Conservation (phyloP, 1,140 invertebrate species). For the Anastrepha ludens region DNA sequence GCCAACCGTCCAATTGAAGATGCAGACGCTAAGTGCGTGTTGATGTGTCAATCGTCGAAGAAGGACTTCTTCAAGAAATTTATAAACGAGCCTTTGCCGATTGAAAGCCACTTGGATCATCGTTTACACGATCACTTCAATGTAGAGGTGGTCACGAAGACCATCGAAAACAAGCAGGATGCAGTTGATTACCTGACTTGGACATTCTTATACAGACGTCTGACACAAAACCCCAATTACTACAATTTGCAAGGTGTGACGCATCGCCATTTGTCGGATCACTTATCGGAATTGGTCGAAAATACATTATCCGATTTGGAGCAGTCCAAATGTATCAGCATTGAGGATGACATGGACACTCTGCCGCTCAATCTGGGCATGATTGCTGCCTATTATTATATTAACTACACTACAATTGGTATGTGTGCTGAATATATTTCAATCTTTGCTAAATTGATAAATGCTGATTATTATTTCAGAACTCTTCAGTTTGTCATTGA, state of each 20-base stretch:
- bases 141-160: constrained; percentile 99
- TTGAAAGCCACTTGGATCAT: constrained; percentile 98
- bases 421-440: constrained; percentile 61
- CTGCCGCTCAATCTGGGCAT: constrained; percentile 98
- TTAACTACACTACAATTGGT: constrained; percentile 99
- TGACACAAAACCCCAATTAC: constrained; percentile 99
- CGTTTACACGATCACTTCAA: constrained; percentile 99
- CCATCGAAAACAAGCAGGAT: constrained; percentile 99
- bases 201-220: constrained; percentile 97
- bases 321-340: constrained; percentile 97
- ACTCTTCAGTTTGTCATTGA: constrained; percentile 96
- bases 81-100: constrained; percentile 96
- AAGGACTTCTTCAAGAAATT: constrained; percentile 99
- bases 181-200: constrained; percentile 99
- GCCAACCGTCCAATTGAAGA: constrained; percentile 93
- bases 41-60: constrained; percentile 98
- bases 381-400: constrained; percentile 99
- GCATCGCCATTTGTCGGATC: constrained; percentile 97
- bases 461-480: constrained; percentile 78
- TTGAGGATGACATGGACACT: constrained; percentile 99
- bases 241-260: constrained; percentile 98
- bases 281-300: constrained; percentile 98
- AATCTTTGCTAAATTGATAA: neutral
- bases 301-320: constrained; percentile 96
- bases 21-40: constrained; percentile 95